Evolutionary conservation across 2,888 invertebrate genomes (phyloP).

Genomic region (Cerastoderma edule): DNA sequence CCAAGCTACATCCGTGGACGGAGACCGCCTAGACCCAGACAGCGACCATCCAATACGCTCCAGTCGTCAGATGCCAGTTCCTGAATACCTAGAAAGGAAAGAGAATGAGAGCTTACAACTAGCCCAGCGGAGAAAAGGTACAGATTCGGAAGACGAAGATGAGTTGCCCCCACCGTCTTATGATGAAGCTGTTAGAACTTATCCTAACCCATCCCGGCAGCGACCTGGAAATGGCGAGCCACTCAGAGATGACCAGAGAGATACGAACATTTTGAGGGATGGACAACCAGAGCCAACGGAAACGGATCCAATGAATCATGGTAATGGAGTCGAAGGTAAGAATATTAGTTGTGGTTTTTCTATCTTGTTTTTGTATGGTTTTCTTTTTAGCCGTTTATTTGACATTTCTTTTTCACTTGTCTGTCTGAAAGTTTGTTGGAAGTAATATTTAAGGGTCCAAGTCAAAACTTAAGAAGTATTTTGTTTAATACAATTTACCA

Average conservation of each 20-base stretch:
- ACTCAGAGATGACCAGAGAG: neutral
- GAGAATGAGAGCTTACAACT: neutral
- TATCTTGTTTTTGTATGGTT: no score
- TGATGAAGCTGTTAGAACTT: slow-evolving; percentile 7
- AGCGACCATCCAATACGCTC: slow-evolving; percentile 22
- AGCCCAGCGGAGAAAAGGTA: neutral
- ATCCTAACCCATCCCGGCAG: neutral
- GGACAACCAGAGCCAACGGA: neutral
- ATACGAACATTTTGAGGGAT: neutral
- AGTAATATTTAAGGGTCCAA: no score
- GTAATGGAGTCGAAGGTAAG: slow-evolving; percentile 8
- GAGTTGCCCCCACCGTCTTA: slow-evolving; percentile 33
- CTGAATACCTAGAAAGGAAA: slow-evolving; percentile 25
- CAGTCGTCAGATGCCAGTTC: slow-evolving; percentile 43
- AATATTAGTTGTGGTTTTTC: no score
- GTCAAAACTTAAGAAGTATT: no score
- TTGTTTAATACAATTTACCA: no score
- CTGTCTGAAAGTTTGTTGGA: no score
- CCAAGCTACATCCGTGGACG: slow-evolving; percentile 4
- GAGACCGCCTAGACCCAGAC: neutral
- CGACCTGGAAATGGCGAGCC: neutral
- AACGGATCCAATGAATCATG: slow-evolving; percentile 6
- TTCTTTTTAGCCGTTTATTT: no score
- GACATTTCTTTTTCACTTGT: no score
- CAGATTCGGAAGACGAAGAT: neutral